A percentile compares a stretch with the other conserved stretches of the same genome.
Evolutionary conservation across 2,797 vertebrate genomes (phyloP).

Genomic region (Rachycentron canadum): DNA sequence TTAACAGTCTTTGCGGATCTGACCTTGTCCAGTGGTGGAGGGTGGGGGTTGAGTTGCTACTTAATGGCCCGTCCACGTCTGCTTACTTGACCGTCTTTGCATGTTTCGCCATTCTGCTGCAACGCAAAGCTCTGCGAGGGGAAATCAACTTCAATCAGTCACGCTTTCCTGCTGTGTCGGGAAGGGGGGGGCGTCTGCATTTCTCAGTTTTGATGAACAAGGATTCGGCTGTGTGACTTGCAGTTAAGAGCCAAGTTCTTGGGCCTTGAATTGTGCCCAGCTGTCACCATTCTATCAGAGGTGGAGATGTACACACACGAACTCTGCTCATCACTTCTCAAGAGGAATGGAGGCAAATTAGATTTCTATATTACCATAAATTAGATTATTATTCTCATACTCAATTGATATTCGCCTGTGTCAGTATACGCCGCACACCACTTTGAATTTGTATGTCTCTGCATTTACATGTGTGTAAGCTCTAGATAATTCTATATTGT

Average conservation of each 20-base stretch:
- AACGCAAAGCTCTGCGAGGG: conserved; percentile 66
- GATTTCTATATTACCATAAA: conserved; percentile 69
- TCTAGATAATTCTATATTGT: conserved; percentile 56
- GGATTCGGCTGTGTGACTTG: conserved; percentile 64
- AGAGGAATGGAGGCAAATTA: conserved; percentile 62
- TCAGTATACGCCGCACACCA: conserved; percentile 19
- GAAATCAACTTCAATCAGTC: conserved; percentile 78
- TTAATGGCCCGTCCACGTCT: conserved; percentile 66
- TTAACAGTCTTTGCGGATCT: conserved; percentile 31
- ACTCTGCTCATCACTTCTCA: conserved; percentile 59
- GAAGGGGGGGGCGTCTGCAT: conserved; percentile 52
- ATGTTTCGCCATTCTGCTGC: conserved; percentile 55
- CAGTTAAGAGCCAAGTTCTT: conserved; percentile 51
- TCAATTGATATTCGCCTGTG: conserved; percentile 47
- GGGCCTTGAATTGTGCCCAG: conserved; percentile 51
- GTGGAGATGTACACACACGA: conserved; percentile 8
- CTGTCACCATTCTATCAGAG: conserved; percentile 69
- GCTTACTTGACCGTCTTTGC: conserved; percentile 49
- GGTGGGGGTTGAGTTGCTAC: conserved; percentile 24
- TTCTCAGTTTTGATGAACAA: conserved; percentile 73
- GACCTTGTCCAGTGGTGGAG: conserved; percentile 28
- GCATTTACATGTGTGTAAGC: conserved; percentile 35
- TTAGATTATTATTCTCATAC: conserved; percentile 51
- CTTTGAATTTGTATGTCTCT: conserved; percentile 26
- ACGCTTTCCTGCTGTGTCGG: conserved; percentile 52